Evolutionary conservation across 2,113 vertebrate species (phyloP), one percentile per base, ranked within the genome.

Genomic region (Gadus macrocephalus): DNA sequence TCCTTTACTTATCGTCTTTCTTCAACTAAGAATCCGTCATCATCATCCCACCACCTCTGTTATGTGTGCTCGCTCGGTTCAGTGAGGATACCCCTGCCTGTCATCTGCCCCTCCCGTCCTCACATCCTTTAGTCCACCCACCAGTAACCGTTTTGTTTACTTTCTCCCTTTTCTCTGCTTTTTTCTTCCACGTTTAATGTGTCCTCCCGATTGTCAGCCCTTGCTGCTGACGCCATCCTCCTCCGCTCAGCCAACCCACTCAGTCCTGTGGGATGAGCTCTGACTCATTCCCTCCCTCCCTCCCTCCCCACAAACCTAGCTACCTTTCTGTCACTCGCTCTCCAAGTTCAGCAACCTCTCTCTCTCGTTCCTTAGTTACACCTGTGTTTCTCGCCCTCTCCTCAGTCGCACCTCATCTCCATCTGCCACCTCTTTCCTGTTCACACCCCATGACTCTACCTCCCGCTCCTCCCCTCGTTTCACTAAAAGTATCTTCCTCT

Each of bases 221-320:
- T 84, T 84, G 70, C 80, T 90, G 87, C 87, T 91, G 88, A 91
- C 88, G 88, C 86, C 89, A 89, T 90, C 89, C 89, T 90, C 91
- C 89, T 86, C 89, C 90, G 87, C 87, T 81, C 79, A 78, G 64
- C 81, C 87, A 78, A 80, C 91, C 89, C 89, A 89, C 90, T 86
- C 87, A 87, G 78, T 91, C 90, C 89, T 86, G 89, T 90, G 90
- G 90, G 92, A 90, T 70, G 84, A 81, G 86, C 85, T 90, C 88
- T 93, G 91, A 93, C 88, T 92, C 91, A 93, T 88, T 85, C 83
- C 74, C 81, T 83, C 84, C 78, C 78, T 83, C 78, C 60, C 77
- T 80, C 80, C 27, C 42, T 79, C 70, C 81, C 71, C 79, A 68
- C 66, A 61, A 1, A 66, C 63, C 53, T 65, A 76, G 74, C 80